These are phyloP conservation scores for Amphimedon queenslandica DNA, from an alignment of 37 sponge, comb jelly and placozoan species.

Conservation along the genomic window DNA sequence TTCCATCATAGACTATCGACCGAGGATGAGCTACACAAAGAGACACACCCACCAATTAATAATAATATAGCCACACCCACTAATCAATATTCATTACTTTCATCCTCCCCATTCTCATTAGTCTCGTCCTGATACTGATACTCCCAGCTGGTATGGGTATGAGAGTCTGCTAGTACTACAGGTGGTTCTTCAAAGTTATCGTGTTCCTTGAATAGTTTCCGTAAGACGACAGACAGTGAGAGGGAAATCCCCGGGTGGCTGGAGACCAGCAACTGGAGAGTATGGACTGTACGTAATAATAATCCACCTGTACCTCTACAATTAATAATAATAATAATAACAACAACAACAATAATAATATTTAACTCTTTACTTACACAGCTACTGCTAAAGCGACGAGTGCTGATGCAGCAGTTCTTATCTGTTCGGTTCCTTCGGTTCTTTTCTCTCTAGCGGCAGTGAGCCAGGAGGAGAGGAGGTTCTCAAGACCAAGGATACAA, in stretches of 20 bases:
- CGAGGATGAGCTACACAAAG: conserved; percentile 7
- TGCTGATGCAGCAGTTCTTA: conserved; percentile 67
- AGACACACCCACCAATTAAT: neutral
- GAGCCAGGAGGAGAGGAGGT: conserved; percentile 84
- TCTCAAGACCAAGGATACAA: conserved; percentile 82
- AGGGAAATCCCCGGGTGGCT: conserved; percentile 26
- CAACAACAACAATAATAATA: neutral
- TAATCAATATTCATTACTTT: neutral
- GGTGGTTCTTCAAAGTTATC: conserved; percentile 33
- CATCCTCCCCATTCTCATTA: conserved; percentile 21
- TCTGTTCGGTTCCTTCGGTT: conserved; percentile 3
- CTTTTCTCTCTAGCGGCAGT: conserved; percentile 16
- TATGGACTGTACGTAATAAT: conserved; percentile 57
- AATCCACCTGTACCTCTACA: conserved; percentile 56
- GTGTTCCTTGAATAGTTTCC: conserved; percentile 40
- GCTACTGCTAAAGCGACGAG: conserved; percentile 74
- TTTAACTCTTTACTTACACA: conserved; percentile 43
- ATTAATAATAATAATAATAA: neutral
- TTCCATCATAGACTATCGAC: conserved; percentile 75
- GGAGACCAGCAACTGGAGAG: conserved; percentile 38
- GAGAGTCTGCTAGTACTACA: conserved; percentile 27
- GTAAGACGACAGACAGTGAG: conserved; percentile 38
- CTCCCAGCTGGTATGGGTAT: conserved; percentile 54
- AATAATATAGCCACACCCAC: neutral
- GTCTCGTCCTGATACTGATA: conserved; percentile 33